Evolutionary conservation across 2,888 invertebrate species (phyloP).

Genomic region (Bellardia bayeri): DNA sequence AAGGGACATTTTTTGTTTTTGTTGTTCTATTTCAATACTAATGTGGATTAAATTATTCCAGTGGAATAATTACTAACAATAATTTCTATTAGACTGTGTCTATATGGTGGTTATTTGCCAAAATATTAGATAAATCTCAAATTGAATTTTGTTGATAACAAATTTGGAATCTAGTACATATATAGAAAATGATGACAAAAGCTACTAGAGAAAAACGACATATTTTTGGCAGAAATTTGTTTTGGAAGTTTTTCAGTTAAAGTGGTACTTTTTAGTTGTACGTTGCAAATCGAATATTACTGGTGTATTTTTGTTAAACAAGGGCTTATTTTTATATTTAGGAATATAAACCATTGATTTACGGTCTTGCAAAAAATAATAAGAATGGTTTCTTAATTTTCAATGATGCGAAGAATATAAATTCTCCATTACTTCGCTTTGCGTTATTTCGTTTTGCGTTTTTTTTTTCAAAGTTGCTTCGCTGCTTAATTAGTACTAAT

Average conservation of each 20-base stretch:
- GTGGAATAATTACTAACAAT: slow-evolving; percentile 74
- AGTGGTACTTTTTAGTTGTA: neutral
- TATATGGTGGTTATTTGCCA: slow-evolving; percentile 51
- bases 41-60: slow-evolving; percentile 75
- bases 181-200: neutral
- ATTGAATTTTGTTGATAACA: slow-evolving; percentile 44
- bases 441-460: no score
- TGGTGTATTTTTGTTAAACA: no score
- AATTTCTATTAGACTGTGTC: slow-evolving; percentile 24
- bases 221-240: neutral
- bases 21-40: slow-evolving; percentile 56
- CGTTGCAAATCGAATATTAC: no score
- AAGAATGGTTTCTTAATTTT: no score
- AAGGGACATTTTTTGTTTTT: slow-evolving; percentile 56
- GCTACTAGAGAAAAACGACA: neutral
- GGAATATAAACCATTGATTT: no score
- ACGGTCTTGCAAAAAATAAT: no score
- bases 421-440: no score
- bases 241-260: neutral
- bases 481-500: no score
- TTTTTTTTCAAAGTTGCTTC: no score
- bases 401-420: no score
- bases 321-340: no score
- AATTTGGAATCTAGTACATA: neutral
- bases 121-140: slow-evolving; percentile 49